Conservation (phyloP, 1,140 invertebrate genomes). For the Trichonephila clavata region DNA sequence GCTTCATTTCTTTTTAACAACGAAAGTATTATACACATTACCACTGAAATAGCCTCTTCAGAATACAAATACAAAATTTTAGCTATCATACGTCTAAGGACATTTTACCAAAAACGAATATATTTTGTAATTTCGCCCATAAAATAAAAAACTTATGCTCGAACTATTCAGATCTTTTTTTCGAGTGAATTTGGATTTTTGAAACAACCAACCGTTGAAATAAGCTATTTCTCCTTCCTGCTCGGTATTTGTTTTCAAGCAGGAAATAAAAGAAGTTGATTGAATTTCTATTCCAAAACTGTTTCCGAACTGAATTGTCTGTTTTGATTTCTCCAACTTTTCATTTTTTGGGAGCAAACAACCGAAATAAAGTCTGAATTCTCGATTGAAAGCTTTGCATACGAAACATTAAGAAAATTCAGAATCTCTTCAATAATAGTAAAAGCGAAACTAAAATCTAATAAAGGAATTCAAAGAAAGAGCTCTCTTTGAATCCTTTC, state of each 20-base stretch:
- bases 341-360: not conserved
- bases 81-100: too few relatives aligned
- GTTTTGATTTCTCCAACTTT: conserved; percentile 18
- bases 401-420: not conserved
- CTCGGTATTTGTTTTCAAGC: conserved; percentile 7
- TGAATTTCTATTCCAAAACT: not conserved
- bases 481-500: not conserved
- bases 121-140: not conserved
- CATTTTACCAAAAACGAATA: too few relatives aligned
- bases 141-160: not conserved
- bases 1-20: too few relatives aligned
- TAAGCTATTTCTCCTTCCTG: not conserved
- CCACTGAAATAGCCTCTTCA: too few relatives aligned
- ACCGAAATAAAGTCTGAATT: conserved; percentile 23
- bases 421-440: not conserved
- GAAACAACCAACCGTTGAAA: not conserved
- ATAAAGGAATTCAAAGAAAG: not conserved
- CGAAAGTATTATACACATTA: too few relatives aligned
- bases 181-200: not conserved
- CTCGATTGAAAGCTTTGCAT: not conserved
- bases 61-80: too few relatives aligned
- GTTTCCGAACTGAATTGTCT: not conserved
- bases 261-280: conserved; percentile 14
- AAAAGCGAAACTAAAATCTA: not conserved
- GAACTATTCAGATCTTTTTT: not conserved